Evolutionary conservation across 2,888 invertebrate species (phyloP).

Genomic region (Azorinus chamasolen): DNA sequence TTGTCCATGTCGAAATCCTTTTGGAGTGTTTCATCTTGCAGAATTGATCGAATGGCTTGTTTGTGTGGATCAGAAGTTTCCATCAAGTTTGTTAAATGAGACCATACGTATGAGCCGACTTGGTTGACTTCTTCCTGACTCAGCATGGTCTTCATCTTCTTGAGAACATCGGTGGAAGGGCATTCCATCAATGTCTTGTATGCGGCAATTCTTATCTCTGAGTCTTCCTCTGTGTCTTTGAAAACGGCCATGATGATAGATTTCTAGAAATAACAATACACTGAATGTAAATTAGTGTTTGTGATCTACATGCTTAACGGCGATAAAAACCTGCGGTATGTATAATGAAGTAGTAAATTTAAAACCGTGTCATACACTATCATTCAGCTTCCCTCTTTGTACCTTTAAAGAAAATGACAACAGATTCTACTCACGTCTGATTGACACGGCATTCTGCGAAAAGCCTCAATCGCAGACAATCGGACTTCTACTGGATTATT

Average conservation of each 20-base stretch:
- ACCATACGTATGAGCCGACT: conserved; percentile 98
- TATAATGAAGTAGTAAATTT: no score
- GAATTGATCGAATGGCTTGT: conserved; percentile 94
- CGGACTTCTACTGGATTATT: conserved; percentile 91
- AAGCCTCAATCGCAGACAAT: conserved; percentile 93
- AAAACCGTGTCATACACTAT: no score
- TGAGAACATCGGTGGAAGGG: conserved; percentile 92
- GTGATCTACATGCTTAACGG: no score
- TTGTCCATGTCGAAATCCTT: conserved; percentile 95
- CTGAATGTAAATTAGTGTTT: no score
- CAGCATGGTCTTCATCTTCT: conserved; percentile 89
- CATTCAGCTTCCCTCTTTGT: no score
- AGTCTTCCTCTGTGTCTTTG: conserved; percentile 91
- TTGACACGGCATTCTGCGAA: conserved; percentile 91
- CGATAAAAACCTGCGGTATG: no score
- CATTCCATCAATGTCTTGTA: conserved; percentile 96
- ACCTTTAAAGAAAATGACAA: no score
- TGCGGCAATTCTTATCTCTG: conserved; percentile 95
- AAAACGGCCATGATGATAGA: conserved; percentile 89
- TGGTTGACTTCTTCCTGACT: conserved; percentile 88
- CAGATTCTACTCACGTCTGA: conserved; percentile 78
- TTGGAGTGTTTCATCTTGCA: conserved; percentile 92
- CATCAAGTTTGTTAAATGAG: conserved; percentile 94
- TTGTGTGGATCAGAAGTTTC: conserved; percentile 94
- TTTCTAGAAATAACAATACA: no score